Percentiles rank a stretch among this genome's conserved stretches.
phyloP scores from a whole-genome alignment of 2,113 vertebrate species.

The Zingel zingel region DNA sequence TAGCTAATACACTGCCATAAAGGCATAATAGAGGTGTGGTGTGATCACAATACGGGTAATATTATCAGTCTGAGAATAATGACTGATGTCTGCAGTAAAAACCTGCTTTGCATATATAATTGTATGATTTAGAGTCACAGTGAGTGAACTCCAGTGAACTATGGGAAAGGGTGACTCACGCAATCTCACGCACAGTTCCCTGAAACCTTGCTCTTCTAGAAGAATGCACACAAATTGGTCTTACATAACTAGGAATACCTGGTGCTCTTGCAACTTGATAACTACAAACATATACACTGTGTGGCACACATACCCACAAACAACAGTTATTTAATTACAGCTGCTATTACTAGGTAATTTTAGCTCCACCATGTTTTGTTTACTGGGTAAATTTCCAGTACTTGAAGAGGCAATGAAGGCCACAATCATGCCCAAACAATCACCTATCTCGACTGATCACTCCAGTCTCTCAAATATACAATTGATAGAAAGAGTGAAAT shows the following conservation, averaged over 20 bases:
- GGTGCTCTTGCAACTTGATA: constrained; percentile 18
- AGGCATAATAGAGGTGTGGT: constrained; percentile 68
- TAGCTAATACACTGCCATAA: constrained; percentile 58
- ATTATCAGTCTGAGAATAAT: constrained; percentile 43
- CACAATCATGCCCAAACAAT: constrained; percentile 87
- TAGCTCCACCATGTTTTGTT: constrained; percentile 21
- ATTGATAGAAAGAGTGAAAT: constrained; percentile 34
- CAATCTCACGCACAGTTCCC: constrained; percentile 38
- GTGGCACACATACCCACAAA: constrained; percentile 23
- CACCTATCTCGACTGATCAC: constrained; percentile 88
- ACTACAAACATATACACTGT: constrained; percentile 24
- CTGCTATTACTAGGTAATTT: constrained; percentile 11
- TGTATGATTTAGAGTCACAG: constrained; percentile 36
- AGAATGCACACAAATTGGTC: constrained; percentile 1
- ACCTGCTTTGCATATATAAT: constrained; percentile 30
- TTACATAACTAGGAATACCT: background rate
- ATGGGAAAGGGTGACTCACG: constrained; percentile 15
- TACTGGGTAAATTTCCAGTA: constrained; percentile 9
- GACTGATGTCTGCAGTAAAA: constrained; percentile 31
- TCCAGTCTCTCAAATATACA: constrained; percentile 85
- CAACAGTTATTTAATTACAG: constrained; percentile 38
- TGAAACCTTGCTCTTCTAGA: constrained; percentile 1
- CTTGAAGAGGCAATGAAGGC: constrained; percentile 53
- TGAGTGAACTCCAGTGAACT: constrained; percentile 31
- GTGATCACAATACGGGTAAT: constrained; percentile 55